Percentiles rank a stretch among this genome's conserved stretches.
Conservation (phyloP, 1,140 invertebrate genomes). For the Nixonia krombeini region DNA sequence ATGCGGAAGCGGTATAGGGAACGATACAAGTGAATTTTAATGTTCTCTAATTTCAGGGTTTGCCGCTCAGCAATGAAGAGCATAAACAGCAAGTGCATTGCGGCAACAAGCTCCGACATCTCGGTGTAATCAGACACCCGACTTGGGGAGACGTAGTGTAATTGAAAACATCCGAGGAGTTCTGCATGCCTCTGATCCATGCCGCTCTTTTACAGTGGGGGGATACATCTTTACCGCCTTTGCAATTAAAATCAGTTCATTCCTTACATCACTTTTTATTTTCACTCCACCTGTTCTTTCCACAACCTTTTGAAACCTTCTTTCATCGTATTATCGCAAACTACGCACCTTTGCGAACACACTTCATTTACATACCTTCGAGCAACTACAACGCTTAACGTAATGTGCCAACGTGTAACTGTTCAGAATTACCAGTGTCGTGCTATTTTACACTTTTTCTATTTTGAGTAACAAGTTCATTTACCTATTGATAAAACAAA, state of each 20-base stretch:
- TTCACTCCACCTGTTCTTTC: conserved; percentile 29
- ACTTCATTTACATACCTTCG: no score
- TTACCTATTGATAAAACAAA: no score
- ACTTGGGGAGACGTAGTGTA: conserved; percentile 49
- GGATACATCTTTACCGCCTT: conserved; percentile 27
- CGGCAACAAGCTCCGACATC: conserved; percentile 65
- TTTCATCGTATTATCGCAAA: conserved; percentile 4
- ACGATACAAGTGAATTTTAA: conserved; percentile 54
- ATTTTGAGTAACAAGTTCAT: no score
- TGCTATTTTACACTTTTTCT: no score
- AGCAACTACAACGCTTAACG: no score
- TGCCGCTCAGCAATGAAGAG: conserved; percentile 47
- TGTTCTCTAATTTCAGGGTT: conserved; percentile 59
- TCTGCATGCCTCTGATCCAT: conserved; percentile 59
- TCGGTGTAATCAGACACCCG: conserved; percentile 71
- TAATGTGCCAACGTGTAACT: no score
- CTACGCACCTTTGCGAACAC: no score
- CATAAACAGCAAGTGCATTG: conserved; percentile 61
- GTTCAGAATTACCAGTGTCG: no score
- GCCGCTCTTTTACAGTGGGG: conserved; percentile 50
- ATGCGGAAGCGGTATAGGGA: conserved; percentile 39
- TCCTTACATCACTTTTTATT: conserved; percentile 20
- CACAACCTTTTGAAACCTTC: conserved; percentile 5
- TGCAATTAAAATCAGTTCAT: conserved; percentile 49
- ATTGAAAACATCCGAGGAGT: conserved; percentile 64